These are phyloP conservation scores for Pinna nobilis DNA, from an alignment of 1,140 invertebrate genomes.

Conservation along the genomic window DNA sequence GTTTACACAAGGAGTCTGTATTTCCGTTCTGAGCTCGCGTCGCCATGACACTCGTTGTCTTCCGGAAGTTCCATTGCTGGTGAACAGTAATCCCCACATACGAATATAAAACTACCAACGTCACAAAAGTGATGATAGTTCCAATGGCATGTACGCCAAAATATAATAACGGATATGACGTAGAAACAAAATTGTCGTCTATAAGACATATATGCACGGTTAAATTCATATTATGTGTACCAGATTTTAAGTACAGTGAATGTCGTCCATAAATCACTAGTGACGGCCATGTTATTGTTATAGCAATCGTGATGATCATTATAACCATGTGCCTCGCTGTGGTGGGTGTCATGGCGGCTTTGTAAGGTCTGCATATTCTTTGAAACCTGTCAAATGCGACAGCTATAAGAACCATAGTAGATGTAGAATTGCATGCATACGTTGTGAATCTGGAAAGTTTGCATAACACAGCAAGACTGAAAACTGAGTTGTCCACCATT, in stretches of 20 bases:
- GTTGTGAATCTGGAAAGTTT: constrained; percentile 43
- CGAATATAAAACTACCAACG: constrained; percentile 31
- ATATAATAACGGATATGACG: constrained; percentile 21
- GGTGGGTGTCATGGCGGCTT: constrained; percentile 16
- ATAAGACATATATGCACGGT: constrained; percentile 24
- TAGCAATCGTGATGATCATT: constrained; percentile 6
- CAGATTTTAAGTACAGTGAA: neutral
- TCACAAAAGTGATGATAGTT: constrained; percentile 29
- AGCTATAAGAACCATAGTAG: constrained; percentile 42
- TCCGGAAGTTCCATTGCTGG: constrained; percentile 32
- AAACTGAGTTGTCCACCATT: constrained; percentile 36
- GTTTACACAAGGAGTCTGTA: neutral
- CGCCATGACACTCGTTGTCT: neutral
- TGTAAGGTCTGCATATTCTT: constrained; percentile 48
- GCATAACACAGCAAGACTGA: constrained; percentile 32
- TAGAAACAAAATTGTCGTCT: constrained; percentile 5
- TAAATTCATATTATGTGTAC: neutral
- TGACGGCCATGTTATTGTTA: constrained; percentile 34
- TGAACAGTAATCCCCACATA: constrained; percentile 26
- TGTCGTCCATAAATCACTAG: constrained; percentile 35
- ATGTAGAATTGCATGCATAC: constrained; percentile 39
- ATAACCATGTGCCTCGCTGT: constrained; percentile 17
- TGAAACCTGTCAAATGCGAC: constrained; percentile 49
- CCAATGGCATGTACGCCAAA: constrained; percentile 23
- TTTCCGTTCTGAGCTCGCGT: neutral